Base-by-base conservation (phyloP, 2,797 vertebrate species). In the Poeciliopsis gracilis region DNA sequence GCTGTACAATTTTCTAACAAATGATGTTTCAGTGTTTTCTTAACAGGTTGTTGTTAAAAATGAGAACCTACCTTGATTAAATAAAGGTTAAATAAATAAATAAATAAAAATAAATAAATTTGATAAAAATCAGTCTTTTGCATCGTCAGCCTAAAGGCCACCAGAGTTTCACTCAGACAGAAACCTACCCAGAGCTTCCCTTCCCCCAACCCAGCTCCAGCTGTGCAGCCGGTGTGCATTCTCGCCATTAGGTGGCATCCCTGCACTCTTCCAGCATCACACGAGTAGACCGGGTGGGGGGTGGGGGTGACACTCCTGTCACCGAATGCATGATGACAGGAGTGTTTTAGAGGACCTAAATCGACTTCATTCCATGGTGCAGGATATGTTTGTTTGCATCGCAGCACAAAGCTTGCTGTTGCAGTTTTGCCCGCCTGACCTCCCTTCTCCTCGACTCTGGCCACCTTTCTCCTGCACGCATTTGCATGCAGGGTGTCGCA, bases 271-370 rank as follows among this genome's bases (percentile, higher is more conserved):
- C 84, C 79, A 80, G 67, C 75, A 77, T 84, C 78, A 30, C 67
- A 30, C 10, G 11, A 43, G 77, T 4, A 57, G 25, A 1, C n/a
- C 4, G 0, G 28, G 12, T 30, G 25, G 46, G 28, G 63, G 67
- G 45, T 63, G 67, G 75, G 85, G n/a, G n/a, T n/a, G n/a, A n/a
- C n/a, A n/a, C n/a, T n/a, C n/a, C n/a, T n/a, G n/a, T n/a, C n/a
- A n/a, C n/a, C n/a, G n/a, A 89, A 93, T 90, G 90, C 83, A 78
- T 93, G 93, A 91, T 94, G 94, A 95, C 94, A 94, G 92, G 87
- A 86, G 79, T 84, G 86, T 94, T 95, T 91, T 89, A 89, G 89
- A 91, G 85, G 86, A 90, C 86, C 90, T 88, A 83, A 87, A 88
- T 75, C 73, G 75, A 90, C 86, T 91, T 86, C 69, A 33, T 85